Conservation (phyloP, 1,140 invertebrate genomes). For the Mamestra configurata region DNA sequence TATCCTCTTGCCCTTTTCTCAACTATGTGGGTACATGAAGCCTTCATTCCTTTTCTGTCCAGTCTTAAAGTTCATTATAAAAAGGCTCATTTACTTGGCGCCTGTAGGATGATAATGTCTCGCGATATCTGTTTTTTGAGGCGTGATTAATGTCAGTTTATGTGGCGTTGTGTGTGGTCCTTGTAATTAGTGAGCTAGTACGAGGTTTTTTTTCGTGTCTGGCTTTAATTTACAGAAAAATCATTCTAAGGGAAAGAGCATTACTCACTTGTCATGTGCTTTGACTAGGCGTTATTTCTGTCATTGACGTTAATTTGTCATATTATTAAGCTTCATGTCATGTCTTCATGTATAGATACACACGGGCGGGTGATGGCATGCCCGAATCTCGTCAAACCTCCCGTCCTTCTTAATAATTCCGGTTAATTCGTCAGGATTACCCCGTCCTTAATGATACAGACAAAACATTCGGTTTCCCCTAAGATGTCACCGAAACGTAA, state of each 20-base stretch:
- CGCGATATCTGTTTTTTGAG: background rate
- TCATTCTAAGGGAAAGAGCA: background rate
- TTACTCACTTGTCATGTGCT: no score
- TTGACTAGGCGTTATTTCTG: no score
- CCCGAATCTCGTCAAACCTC: no score
- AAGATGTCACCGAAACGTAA: no score
- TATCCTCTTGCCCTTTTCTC: background rate
- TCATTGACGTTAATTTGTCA: no score
- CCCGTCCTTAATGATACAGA: no score
- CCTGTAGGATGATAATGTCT: background rate
- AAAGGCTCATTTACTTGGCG: slow-evolving; percentile 31
- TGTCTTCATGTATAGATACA: no score
- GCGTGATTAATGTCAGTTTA: slow-evolving; percentile 1
- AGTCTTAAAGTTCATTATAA: slow-evolving; percentile 11
- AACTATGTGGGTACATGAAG: background rate
- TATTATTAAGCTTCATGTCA: no score
- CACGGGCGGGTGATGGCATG: no score
- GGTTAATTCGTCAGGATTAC: no score
- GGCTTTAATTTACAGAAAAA: background rate
- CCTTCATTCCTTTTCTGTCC: background rate
- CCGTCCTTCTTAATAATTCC: no score
- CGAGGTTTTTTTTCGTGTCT: background rate
- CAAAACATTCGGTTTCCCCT: no score
- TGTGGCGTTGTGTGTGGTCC: slow-evolving; percentile 3
- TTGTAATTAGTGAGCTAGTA: slow-evolving; percentile 14